Base-by-base conservation (phyloP, 2,888 invertebrate genomes). In the Orchestes rusci region DNA sequence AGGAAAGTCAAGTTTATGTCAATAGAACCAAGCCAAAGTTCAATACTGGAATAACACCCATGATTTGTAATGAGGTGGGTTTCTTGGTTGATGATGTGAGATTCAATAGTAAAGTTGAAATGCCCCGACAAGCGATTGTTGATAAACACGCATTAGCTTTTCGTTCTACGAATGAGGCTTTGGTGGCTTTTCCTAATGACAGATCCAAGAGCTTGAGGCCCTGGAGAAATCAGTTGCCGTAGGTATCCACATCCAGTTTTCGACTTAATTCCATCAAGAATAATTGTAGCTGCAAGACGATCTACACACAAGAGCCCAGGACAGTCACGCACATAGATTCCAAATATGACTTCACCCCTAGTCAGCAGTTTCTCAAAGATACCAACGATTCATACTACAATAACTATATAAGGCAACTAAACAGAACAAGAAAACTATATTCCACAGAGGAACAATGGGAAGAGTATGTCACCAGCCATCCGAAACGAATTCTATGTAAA, bases 111-210 rank as follows among this genome's bases (percentile, higher is more conserved):
- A 45, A 55, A 4, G 47, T 61, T n/a, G 34, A 54, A 13, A 59
- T 56, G 37, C 62, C 63, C 4, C 47, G 43, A 27, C 49, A 53
- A 16, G 59, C 64, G 1, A 54, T 64, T 10, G 49, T 58, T 3
- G 48, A 53, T 27, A 36, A 45, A n/a, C 45, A 50, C 10, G 42
- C 13, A 4, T 53, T 53, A 18, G 39, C 33, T 5, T 49, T 56
- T 12, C 36, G 53, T 5, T 53, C 53, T 16, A 48, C 53, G 10
- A 52, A 56, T 23, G 42, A 45, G 13, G 53, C 54, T n/a, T 20
- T 63, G 8, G 58, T 69, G 13, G 68, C 68, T 8, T 68, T 68
- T 53, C 69, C 69, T 3, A 69, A 69, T 45, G 68, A 69, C 43
- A 56, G 56, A 41, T 59, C 61, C 0, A 50, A 50, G 28, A 55